phyloP scores from a whole-genome alignment of 2,113 vertebrate genomes.

The Galeopterus variegatus region DNA sequence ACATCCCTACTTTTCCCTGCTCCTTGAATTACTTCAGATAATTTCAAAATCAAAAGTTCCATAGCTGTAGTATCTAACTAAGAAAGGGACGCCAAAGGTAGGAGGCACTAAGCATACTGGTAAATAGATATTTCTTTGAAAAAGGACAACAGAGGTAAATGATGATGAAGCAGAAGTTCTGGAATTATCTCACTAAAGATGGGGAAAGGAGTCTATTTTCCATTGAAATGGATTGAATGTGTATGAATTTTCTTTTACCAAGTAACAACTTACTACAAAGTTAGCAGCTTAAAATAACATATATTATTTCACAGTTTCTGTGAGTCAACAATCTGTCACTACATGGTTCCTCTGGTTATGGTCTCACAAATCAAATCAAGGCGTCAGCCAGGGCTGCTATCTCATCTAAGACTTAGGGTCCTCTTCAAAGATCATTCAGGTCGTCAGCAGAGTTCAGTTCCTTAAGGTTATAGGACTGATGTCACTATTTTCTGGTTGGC shows the following conservation, averaged over 20 bases:
- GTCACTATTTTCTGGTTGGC: not conserved
- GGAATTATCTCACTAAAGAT: not conserved
- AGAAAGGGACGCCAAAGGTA: not conserved
- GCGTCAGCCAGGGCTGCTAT: not conserved
- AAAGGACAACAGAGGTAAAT: not conserved
- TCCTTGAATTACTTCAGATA: not conserved
- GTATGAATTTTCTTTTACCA: not conserved
- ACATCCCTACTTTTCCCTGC: not conserved
- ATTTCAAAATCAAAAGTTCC: not conserved
- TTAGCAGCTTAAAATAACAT: not conserved
- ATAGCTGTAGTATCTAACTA: not conserved
- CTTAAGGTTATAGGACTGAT: not conserved
- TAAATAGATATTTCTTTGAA: not conserved
- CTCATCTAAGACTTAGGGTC: not conserved
- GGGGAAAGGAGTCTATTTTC: not conserved
- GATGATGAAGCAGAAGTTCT: not conserved
- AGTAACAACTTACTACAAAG: not conserved
- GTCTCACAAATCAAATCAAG: not conserved
- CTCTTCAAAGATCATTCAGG: not conserved
- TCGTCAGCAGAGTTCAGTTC: not conserved
- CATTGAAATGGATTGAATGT: not conserved
- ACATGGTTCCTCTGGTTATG: not conserved
- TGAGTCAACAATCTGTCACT: not conserved
- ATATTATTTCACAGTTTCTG: not conserved
- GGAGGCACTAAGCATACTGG: not conserved